Evolutionary conservation across 2,113 vertebrate genomes (phyloP).

Genomic region (Erinaceus europaeus): DNA sequence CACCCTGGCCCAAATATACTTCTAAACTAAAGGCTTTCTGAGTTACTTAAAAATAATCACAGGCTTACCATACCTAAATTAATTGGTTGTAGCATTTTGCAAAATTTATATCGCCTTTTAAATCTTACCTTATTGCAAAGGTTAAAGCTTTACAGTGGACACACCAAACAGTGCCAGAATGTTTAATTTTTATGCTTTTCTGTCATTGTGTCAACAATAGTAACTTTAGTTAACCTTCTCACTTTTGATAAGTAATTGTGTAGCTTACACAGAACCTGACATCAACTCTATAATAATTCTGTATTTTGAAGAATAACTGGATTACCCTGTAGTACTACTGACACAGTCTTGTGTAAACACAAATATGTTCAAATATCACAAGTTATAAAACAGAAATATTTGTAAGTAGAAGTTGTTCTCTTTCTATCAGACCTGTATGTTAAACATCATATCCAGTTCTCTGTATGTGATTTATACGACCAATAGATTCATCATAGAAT

Average conservation of each 20-base stretch:
- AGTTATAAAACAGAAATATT: neutral
- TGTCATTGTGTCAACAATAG: neutral
- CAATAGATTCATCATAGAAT: constrained; percentile 52
- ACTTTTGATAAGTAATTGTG: neutral
- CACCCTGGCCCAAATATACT: neutral
- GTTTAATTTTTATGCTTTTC: constrained; percentile 25
- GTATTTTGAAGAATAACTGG: no score
- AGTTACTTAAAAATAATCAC: constrained; percentile 10
- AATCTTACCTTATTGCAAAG: neutral
- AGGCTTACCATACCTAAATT: neutral
- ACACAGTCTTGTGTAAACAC: neutral
- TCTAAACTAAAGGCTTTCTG: fast-evolving
- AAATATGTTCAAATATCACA: neutral
- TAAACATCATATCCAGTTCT: neutral
- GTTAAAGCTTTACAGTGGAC: neutral
- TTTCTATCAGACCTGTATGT: neutral
- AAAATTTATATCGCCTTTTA: neutral
- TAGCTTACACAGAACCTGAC: neutral
- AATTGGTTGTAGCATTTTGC: neutral
- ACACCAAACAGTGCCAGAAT: neutral
- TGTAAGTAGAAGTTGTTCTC: neutral
- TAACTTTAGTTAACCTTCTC: neutral
- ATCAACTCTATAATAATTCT: neutral
- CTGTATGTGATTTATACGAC: constrained; percentile 14
- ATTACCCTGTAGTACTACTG: neutral